A percentile compares a stretch with the other conserved stretches of the same genome.
These are phyloP conservation scores for Amphipoea lucens DNA, from an alignment of 2,888 invertebrate species.

Conservation along the genomic window DNA sequence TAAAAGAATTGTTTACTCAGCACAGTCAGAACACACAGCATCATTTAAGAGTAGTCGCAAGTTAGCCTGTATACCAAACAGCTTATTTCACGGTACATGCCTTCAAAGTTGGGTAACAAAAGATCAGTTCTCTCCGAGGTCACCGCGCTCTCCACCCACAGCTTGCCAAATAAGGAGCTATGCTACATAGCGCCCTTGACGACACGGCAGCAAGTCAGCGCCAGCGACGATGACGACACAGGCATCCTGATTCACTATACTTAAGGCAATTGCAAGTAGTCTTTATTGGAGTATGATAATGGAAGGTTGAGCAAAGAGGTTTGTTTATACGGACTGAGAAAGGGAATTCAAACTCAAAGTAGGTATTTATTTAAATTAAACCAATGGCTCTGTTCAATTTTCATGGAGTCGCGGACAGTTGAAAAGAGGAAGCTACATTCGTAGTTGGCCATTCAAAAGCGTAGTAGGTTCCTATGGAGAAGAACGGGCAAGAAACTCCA, in stretches of 20 bases:
- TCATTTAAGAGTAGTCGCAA: not conserved
- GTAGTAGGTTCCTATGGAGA: not conserved
- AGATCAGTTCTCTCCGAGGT: constrained; percentile 34
- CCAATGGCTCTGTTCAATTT: not conserved
- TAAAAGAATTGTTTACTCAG: not conserved
- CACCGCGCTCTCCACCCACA: constrained; percentile 40
- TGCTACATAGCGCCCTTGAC: constrained; percentile 31
- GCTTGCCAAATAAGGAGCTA: constrained; percentile 5
- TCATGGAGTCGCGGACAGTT: not conserved
- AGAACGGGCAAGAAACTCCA: no score
- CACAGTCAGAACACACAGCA: not conserved
- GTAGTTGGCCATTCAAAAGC: not conserved
- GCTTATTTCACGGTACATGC: not conserved
- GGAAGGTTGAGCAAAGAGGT: not conserved
- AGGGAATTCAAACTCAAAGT: not conserved
- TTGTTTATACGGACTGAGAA: not conserved
- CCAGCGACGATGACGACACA: constrained; percentile 15
- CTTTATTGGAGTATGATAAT: not conserved
- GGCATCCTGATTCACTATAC: constrained; percentile 44
- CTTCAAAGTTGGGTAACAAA: constrained; percentile 29
- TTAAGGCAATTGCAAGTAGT: not conserved
- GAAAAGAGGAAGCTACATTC: no score
- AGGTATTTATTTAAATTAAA: not conserved
- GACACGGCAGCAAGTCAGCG: constrained; percentile 9
- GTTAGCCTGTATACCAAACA: not conserved